phyloP scores from a whole-genome alignment of 1,140 invertebrate genomes.

The Physella acuta region DNA sequence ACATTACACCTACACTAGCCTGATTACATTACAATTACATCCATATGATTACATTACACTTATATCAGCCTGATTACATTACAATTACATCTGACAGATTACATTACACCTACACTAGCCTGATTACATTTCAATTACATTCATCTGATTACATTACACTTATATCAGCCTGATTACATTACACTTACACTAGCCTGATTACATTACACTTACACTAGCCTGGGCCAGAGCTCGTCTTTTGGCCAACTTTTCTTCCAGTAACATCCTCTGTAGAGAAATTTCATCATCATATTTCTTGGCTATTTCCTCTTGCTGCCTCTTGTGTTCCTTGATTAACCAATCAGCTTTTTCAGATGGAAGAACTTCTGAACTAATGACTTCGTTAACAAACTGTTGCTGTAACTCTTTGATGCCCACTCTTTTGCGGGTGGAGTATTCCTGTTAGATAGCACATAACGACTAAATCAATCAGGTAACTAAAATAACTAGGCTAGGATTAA shows the following conservation, averaged over 20 bases:
- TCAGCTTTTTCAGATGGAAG: slow-evolving; percentile 48
- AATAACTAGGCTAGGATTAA: too few species aligned
- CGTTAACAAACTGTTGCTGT: slow-evolving; percentile 42
- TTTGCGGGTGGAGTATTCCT: slow-evolving; percentile 54
- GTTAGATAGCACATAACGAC: slow-evolving; percentile 5
- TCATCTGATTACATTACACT: too few species aligned
- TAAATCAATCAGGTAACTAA: too few species aligned
- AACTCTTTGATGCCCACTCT: slow-evolving; percentile 51
- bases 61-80: too few species aligned
- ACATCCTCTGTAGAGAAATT: slow-evolving; percentile 52
- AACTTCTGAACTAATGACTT: slow-evolving; percentile 38
- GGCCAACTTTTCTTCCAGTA: slow-evolving; percentile 55
- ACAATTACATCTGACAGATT: too few species aligned
- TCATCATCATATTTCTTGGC: slow-evolving; percentile 55
- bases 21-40: too few species aligned
- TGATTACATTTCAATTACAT: too few species aligned
- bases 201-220: slow-evolving; percentile 44
- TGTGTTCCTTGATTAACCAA: slow-evolving; percentile 55
- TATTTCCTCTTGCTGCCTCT: slow-evolving; percentile 45
- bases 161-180: too few species aligned
- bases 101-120: too few species aligned
- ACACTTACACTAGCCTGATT: too few species aligned
- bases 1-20: too few species aligned
- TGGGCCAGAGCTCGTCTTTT: slow-evolving; percentile 47
- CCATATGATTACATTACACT: too few species aligned